phyloP scores from a whole-genome alignment of 2,797 vertebrate genomes.

The Sebastes itinus region DNA sequence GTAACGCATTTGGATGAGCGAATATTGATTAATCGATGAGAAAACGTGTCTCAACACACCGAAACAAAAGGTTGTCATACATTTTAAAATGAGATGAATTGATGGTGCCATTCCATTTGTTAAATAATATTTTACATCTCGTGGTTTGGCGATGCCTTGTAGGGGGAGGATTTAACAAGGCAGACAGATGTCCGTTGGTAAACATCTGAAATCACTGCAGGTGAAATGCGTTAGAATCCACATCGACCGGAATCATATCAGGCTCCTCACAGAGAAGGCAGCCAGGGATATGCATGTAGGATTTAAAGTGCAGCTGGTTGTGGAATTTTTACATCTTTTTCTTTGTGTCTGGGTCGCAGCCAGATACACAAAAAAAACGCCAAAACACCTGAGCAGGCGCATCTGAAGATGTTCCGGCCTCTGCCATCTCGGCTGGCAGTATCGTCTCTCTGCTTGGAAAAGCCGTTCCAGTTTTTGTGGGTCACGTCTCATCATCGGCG shows the following conservation, averaged over 20 bases:
- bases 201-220: constrained; percentile 18
- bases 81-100: constrained; percentile 45
- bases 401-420: constrained; percentile 29
- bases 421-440: constrained; percentile 6
- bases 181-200: constrained; percentile 27
- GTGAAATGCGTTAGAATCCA: constrained; percentile 46
- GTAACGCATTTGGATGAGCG: constrained; percentile 32
- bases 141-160: constrained; percentile 45
- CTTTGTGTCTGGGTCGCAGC: constrained; percentile 43
- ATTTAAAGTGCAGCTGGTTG: constrained; percentile 80
- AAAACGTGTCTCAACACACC: constrained; percentile 23
- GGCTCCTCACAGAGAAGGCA: constrained; percentile 35
- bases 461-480: constrained; percentile 18
- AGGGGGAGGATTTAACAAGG: constrained; percentile 9
- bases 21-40: constrained; percentile 5
- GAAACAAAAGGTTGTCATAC: constrained; percentile 27
- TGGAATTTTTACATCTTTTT: constrained; percentile 69
- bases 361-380: constrained; percentile 35
- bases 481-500: constrained; percentile 14
- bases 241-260: constrained; percentile 60
- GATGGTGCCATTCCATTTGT: constrained; percentile 47
- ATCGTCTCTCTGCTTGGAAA: constrained; percentile 12
- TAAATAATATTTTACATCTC: constrained; percentile 66
- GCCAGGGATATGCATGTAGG: constrained; percentile 43
- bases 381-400: constrained; percentile 28